phyloP scores from a whole-genome alignment of 92 coral and sea anemone species.

The Hydrozoanthus gracilis region DNA sequence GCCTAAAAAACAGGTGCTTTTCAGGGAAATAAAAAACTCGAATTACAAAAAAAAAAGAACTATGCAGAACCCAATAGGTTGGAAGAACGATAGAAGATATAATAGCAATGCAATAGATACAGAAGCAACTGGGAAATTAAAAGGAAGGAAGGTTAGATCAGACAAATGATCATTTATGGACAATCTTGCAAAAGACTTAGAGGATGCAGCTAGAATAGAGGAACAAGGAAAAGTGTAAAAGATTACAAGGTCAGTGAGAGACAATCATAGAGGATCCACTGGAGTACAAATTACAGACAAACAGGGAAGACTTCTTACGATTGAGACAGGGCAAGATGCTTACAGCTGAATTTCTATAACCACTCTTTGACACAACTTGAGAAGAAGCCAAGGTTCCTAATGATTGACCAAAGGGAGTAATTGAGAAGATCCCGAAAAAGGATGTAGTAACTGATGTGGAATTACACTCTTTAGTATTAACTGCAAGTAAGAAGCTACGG shows the following conservation, averaged over 20 bases:
- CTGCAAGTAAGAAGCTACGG: background rate
- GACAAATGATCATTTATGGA: constrained; percentile 19
- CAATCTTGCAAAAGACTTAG: constrained; percentile 7
- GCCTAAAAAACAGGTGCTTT: constrained; percentile 41
- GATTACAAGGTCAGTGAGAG: constrained; percentile 10
- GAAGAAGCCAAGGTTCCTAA: constrained; percentile 2
- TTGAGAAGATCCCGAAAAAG: background rate
- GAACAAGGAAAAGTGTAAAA: constrained; percentile 43
- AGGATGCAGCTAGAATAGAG: constrained; percentile 28
- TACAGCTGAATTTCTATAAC: background rate
- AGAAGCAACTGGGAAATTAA: background rate
- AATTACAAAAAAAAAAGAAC: constrained; percentile 20
- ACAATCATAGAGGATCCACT: constrained; percentile 9
- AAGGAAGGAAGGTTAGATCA: constrained; percentile 14
- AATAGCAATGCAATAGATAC: background rate
- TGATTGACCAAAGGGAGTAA: background rate
- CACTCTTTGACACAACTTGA: constrained; percentile 5
- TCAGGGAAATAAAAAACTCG: constrained; percentile 10
- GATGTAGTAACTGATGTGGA: constrained; percentile 8
- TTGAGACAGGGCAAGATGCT: background rate
- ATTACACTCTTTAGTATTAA: background rate
- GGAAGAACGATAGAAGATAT: constrained; percentile 1
- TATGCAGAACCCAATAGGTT: constrained; percentile 16
- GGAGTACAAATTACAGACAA: background rate
- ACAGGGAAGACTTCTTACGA: background rate